These are phyloP conservation scores for Tetraodon nigroviridis DNA, from an alignment of 2,113 vertebrate species.

Conservation along the genomic window DNA sequence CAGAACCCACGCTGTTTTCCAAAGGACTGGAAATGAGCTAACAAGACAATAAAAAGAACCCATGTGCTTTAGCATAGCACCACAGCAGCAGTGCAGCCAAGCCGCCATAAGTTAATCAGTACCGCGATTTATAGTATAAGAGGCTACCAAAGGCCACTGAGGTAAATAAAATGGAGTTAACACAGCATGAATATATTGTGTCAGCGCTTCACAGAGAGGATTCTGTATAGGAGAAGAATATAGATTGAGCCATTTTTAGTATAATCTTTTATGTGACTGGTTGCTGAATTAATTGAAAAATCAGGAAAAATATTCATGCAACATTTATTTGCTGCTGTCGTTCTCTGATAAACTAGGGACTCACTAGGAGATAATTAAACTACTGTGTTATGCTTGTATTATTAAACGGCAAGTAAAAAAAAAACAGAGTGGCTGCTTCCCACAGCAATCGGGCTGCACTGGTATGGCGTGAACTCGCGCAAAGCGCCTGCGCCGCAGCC, in stretches of 20 bases:
- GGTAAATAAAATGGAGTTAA: constrained; percentile 22
- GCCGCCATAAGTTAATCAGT: constrained; percentile 47
- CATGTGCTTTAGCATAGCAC: constrained; percentile 23
- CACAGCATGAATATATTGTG: constrained; percentile 30
- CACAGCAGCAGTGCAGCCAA: constrained; percentile 24
- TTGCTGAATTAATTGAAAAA: constrained; percentile 37
- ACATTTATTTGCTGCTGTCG: constrained; percentile 12
- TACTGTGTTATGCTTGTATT: constrained; percentile 25
- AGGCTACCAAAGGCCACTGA: constrained; percentile 42
- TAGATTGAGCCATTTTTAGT: constrained; percentile 21
- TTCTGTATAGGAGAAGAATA: constrained; percentile 6
- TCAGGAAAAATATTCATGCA: constrained; percentile 33
- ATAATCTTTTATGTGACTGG: constrained; percentile 18
- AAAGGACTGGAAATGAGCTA: constrained; percentile 50
- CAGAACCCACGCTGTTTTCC: constrained; percentile 38
- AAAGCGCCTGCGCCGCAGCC: constrained; percentile 15
- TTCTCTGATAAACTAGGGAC: constrained; percentile 23
- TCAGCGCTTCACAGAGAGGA: constrained; percentile 15
- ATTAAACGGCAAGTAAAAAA: constrained; percentile 22
- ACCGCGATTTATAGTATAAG: constrained; percentile 59
- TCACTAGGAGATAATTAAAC: constrained; percentile 24
- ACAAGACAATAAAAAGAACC: constrained; percentile 52
- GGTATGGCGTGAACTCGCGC: constrained; percentile 17
- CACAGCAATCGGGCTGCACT: background rate
- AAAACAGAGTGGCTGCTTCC: constrained; percentile 12